These are phyloP conservation scores for Dinomys branickii DNA, from an alignment of 2,113 vertebrate genomes.

Conservation along the genomic window DNA sequence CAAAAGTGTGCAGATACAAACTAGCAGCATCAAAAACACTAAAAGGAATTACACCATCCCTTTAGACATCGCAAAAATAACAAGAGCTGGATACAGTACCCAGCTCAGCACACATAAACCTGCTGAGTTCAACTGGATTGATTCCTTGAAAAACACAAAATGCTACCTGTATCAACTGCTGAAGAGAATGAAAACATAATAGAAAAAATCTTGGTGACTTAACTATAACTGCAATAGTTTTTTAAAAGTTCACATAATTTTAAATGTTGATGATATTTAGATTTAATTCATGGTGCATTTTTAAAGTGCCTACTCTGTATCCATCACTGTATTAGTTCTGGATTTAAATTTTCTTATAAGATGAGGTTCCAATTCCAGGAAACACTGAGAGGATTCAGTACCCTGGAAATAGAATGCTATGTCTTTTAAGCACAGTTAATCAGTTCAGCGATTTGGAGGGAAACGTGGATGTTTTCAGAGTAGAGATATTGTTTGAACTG, in stretches of 20 bases:
- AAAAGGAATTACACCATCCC: not conserved
- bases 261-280: not conserved
- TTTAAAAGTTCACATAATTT: not conserved
- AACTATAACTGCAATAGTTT: not conserved
- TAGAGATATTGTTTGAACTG: not conserved
- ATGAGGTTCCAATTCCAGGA: not conserved
- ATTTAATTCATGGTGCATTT: constrained; percentile 29
- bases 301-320: not conserved
- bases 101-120: not conserved
- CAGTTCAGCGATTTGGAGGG: not conserved
- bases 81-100: constrained; percentile 2
- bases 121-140: not conserved
- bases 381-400: not conserved
- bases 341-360: not conserved
- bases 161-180: not conserved
- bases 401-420: not conserved
- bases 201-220: not conserved
- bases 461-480: not conserved
- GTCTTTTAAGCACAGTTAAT: not conserved
- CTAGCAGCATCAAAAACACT: constrained; percentile 5
- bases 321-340: not conserved
- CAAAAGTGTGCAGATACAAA: not conserved
- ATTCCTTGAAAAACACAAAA: not conserved
- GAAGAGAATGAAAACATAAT: not conserved
- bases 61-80: not conserved